These are phyloP conservation scores for Amphipoea oculea DNA, from an alignment of 2,888 invertebrate genomes.

Conservation along the genomic window DNA sequence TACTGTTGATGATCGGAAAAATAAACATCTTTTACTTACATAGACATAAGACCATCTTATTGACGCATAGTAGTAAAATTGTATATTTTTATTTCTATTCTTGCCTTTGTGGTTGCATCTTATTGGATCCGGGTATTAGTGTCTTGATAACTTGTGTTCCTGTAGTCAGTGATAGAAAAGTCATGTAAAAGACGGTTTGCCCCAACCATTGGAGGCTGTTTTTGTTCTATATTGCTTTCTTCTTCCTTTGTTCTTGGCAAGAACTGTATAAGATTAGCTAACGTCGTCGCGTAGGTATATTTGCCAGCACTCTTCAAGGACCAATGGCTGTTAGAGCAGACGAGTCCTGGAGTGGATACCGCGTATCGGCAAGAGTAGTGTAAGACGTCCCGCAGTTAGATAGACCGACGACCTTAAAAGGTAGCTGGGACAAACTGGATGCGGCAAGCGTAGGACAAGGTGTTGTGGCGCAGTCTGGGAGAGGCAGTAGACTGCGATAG, in stretches of 20 bases:
- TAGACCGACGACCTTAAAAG: neutral
- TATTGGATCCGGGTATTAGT: neutral
- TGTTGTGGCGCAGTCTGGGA: neutral
- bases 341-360: neutral
- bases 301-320: neutral
- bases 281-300: neutral
- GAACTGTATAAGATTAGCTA: neutral
- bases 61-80: neutral
- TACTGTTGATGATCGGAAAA: neutral
- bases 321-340: neutral
- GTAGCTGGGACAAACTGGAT: neutral
- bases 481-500: neutral
- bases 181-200: neutral
- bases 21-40: conserved; percentile 9
- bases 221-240: neutral
- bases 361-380: neutral
- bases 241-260: neutral
- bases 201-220: too few relatives aligned
- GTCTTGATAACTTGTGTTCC: conserved; percentile 4
- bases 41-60: neutral
- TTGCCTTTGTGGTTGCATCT: neutral
- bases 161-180: conserved; percentile 4
- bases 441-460: neutral
- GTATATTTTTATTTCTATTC: neutral
- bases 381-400: neutral